Evolutionary conservation across 2,888 invertebrate genomes (phyloP), one percentile per base, ranked within the genome.

Genomic region (Kryphioiulus occultus): DNA sequence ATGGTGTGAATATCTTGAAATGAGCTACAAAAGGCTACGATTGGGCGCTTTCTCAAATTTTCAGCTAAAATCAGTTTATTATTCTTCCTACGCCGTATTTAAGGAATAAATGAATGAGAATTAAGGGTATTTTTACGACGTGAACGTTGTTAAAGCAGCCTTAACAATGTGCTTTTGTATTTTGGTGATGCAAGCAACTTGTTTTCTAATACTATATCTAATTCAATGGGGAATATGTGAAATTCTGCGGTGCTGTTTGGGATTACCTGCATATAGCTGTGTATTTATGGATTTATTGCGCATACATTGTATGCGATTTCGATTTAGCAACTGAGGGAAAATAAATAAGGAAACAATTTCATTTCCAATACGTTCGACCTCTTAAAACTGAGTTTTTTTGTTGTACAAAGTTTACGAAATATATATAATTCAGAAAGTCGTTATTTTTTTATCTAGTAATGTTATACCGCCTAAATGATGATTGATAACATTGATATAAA

Each of bases 311-410:
- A n/a, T 9, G 19, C 19, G 53, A 53, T 53, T 53, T 53, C 53
- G 53, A 53, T 53, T 53, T 53, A 53, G 53, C 53, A n/a, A 19
- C 10, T n/a, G 53, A 15, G 53, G 53, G n/a, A 15, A 53, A 53
- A 53, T 53, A 53, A 53, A 53, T 53, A 53, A 53, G 53, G 53
- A 53, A 53, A 53, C 53, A 53, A 53, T 53, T 53, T 53, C 53
- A 53, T 53, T 53, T 15, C 53, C 53, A n/a, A 53, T 53, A 53
- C 53, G n/a, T n/a, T n/a, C n/a, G 15, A 19, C 12, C 15, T 53
- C n/a, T 53, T 53, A 53, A 53, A n/a, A 53, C 5, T 4, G n/a
- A 53, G 53, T 3, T 19, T n/a, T 19, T n/a, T 53, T 19, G 3
- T 15, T 44, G 44, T 53, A 53, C 3, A 53, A 53, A 53, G n/a